Evolutionary conservation across 37 sponge, comb jelly and placozoan species (phyloP).

Genomic region (Cliona cf. orientalis): DNA sequence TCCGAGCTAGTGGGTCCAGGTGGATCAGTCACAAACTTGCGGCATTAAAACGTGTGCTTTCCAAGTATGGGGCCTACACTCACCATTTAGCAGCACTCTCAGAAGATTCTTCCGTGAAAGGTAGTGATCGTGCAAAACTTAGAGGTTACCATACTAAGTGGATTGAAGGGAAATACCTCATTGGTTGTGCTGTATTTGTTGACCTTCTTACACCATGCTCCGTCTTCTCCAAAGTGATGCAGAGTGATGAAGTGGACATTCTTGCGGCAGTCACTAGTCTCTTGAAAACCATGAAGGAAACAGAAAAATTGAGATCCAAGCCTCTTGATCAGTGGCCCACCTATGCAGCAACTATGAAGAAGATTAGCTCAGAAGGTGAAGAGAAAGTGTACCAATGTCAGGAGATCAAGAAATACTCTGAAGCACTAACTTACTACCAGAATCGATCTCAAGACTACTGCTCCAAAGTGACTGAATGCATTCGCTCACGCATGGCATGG

Average conservation of each 20-base stretch:
- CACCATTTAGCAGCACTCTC: slow-evolving; percentile 60
- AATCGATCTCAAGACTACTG: slow-evolving; percentile 13
- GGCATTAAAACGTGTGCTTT: slow-evolving; percentile 72
- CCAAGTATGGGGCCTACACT: slow-evolving; percentile 79
- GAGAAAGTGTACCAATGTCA: slow-evolving; percentile 31
- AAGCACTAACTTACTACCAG: slow-evolving; percentile 31
- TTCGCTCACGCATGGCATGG: slow-evolving; percentile 57
- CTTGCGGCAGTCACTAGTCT: slow-evolving; percentile 29
- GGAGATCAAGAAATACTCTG: slow-evolving; percentile 29
- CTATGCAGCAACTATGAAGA: slow-evolving; percentile 27
- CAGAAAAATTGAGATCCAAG: slow-evolving; percentile 22
- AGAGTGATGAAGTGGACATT: slow-evolving; percentile 41
- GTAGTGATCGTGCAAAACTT: slow-evolving; percentile 74
- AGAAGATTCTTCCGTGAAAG: slow-evolving; percentile 55
- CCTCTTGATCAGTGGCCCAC: slow-evolving; percentile 43
- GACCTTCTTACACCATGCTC: slow-evolving; percentile 54
- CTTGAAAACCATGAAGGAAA: slow-evolving; percentile 29
- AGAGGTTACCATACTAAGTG: slow-evolving; percentile 57
- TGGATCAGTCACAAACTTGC: slow-evolving; percentile 46
- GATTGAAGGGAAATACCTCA: slow-evolving; percentile 68
- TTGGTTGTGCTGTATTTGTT: slow-evolving; percentile 76
- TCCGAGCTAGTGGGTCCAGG: slow-evolving; percentile 50
- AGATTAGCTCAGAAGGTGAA: slow-evolving; percentile 31
- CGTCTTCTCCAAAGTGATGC: slow-evolving; percentile 62
- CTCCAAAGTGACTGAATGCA: slow-evolving; percentile 33